Evolutionary conservation across 2,888 invertebrate genomes (phyloP).

Genomic region (Epirrhoe tristata): DNA sequence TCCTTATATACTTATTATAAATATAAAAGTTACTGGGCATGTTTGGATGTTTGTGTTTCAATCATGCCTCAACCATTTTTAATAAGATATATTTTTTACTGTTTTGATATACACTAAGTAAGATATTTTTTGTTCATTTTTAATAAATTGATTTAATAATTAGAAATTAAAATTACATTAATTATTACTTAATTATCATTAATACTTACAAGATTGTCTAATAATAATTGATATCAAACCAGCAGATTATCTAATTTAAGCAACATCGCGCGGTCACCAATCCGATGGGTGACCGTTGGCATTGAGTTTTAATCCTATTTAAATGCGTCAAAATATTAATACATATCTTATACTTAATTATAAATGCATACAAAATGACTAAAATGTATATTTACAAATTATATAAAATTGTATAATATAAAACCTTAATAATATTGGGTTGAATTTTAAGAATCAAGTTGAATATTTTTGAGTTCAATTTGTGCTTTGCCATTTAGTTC

Average conservation of each 20-base stretch:
- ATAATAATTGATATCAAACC: neutral
- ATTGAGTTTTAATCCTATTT: neutral
- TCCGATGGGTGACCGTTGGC: neutral
- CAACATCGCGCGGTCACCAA: neutral
- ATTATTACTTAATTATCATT: neutral
- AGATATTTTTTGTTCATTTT: no score
- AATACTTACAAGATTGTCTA: neutral
- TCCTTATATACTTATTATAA: no score
- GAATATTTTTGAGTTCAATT: no score
- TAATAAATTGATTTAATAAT: conserved; percentile 1
- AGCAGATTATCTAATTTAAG: neutral
- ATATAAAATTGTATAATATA: conserved; percentile 4
- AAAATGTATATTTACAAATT: conserved; percentile 31
- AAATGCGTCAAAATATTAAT: conserved; percentile 5
- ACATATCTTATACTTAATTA: conserved; percentile 18
- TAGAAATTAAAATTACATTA: neutral
- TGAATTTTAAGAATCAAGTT: no score
- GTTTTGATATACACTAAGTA: no score
- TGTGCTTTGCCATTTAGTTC: no score
- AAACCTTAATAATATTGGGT: neutral
- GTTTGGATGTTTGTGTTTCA: no score
- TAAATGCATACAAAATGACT: conserved; percentile 41
- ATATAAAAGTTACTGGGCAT: no score
- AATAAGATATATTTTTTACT: no score
- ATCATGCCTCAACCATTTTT: no score